These are phyloP conservation scores for Corydoras sp. DNA, from an alignment of 2,113 vertebrate species.

Conservation along the genomic window DNA sequence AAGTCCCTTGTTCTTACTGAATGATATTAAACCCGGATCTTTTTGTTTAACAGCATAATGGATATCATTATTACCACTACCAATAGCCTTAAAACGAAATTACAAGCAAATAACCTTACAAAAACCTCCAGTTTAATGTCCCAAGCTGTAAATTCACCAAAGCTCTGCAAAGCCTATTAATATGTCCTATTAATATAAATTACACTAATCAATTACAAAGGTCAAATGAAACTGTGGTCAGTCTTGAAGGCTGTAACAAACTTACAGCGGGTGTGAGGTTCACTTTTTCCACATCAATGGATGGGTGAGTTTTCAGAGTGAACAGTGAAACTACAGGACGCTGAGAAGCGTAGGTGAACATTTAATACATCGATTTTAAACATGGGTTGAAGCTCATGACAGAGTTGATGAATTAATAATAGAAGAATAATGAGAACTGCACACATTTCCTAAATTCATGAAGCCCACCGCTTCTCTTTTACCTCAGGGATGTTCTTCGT, in stretches of 20 bases:
- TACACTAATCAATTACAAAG: conserved; percentile 4
- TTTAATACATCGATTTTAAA: not conserved
- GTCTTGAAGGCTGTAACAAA: not conserved
- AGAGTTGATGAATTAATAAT: not conserved
- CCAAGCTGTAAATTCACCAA: too few relatives aligned
- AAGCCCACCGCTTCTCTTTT: conserved; percentile 24
- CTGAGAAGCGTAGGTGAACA: not conserved
- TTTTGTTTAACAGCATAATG: too few relatives aligned
- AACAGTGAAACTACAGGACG: not conserved
- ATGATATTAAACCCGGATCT: too few relatives aligned
- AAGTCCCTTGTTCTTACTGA: too few relatives aligned
- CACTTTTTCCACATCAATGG: not conserved
- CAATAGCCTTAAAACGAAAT: too few relatives aligned
- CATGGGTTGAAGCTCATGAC: not conserved
- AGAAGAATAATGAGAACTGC: not conserved
- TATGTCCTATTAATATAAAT: not conserved
- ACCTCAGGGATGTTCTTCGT: not conserved
- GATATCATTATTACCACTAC: too few relatives aligned
- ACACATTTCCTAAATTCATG: not conserved
- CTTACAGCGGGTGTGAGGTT: not conserved
- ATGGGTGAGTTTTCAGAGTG: not conserved
- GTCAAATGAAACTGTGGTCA: not conserved
- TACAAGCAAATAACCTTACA: too few relatives aligned
- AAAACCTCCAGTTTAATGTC: too few relatives aligned
- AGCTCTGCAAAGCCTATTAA: too few relatives aligned